A percentile compares a stretch with the other conserved stretches of the same genome.
These are phyloP conservation scores for Aspiorhynchus laticeps DNA, from an alignment of 2,113 vertebrate species.

Conservation along the genomic window DNA sequence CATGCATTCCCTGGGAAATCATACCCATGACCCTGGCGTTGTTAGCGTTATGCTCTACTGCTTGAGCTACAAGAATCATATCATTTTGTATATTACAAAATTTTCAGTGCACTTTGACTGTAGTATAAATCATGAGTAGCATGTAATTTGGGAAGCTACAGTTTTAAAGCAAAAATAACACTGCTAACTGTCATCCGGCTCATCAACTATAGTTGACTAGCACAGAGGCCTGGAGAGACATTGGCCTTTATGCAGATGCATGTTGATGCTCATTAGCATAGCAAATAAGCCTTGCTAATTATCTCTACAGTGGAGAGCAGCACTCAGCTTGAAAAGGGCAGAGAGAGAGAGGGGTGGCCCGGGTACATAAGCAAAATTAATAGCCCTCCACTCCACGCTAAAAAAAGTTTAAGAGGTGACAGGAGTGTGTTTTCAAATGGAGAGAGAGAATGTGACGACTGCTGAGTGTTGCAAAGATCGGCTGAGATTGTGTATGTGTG, in stretches of 20 bases:
- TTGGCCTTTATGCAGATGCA: constrained; percentile 69
- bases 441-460: constrained; percentile 13
- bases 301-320: constrained; percentile 67
- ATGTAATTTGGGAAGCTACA: background rate
- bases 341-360: constrained; percentile 38
- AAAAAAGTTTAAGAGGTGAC: constrained; percentile 58
- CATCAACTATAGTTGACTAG: background rate
- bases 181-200: background rate
- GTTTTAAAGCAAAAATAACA: background rate
- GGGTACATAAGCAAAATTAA: constrained; percentile 54
- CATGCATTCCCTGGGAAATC: too few species aligned
- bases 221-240: constrained; percentile 32
- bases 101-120: too few species aligned
- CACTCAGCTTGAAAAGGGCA: constrained; percentile 73
- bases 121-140: too few species aligned
- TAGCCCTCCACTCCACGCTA: constrained; percentile 36
- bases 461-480: background rate
- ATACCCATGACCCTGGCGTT: too few species aligned
- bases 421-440: constrained; percentile 10
- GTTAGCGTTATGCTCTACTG: too few species aligned
- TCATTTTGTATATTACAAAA: too few species aligned
- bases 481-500: background rate
- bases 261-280: constrained; percentile 74
- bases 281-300: constrained; percentile 74
- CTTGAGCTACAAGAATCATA: too few species aligned